phyloP scores from a whole-genome alignment of 2,888 invertebrate genomes.

The Silvanus unidentatus region DNA sequence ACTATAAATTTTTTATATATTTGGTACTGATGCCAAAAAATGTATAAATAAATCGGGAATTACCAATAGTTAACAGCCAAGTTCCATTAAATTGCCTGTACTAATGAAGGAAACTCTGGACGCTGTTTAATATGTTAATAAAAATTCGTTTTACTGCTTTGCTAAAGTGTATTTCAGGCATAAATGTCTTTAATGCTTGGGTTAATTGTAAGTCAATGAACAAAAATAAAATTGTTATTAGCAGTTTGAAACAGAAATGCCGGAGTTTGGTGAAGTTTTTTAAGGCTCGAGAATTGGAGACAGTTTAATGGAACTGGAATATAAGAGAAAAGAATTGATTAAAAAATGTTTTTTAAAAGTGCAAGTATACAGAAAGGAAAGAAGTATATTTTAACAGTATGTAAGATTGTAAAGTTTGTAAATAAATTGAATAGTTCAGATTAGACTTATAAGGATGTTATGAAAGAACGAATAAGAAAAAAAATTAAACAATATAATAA shows the following conservation, averaged over 20 bases:
- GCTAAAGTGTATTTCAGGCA: no score
- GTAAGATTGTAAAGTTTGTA: conserved; percentile 7
- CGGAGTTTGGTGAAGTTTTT: no score
- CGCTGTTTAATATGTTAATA: no score
- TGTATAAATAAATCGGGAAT: conserved; percentile 7
- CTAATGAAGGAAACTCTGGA: no score
- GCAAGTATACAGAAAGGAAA: conserved; percentile 24
- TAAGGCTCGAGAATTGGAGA: no score
- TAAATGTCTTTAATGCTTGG: no score
- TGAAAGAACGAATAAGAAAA: conserved; percentile 27
- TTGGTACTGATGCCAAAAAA: conserved; percentile 25
- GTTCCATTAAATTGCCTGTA: no score
- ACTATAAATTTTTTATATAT: conserved; percentile 24
- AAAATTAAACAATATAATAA: conserved; percentile 16
- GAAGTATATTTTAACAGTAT: conserved; percentile 29
- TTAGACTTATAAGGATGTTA: conserved; percentile 32
- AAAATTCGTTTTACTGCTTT: no score
- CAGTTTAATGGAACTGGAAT: not conserved
- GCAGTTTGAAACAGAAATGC: no score
- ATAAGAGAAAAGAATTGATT: not conserved
- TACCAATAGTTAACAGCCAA: conserved; percentile 12
- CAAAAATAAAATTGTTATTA: no score
- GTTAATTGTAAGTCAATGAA: no score
- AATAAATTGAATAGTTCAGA: conserved; percentile 30
- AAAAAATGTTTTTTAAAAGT: conserved; percentile 11